These are phyloP conservation scores for Mycalesis mineus DNA, from an alignment of 2,888 invertebrate species.

Conservation along the genomic window DNA sequence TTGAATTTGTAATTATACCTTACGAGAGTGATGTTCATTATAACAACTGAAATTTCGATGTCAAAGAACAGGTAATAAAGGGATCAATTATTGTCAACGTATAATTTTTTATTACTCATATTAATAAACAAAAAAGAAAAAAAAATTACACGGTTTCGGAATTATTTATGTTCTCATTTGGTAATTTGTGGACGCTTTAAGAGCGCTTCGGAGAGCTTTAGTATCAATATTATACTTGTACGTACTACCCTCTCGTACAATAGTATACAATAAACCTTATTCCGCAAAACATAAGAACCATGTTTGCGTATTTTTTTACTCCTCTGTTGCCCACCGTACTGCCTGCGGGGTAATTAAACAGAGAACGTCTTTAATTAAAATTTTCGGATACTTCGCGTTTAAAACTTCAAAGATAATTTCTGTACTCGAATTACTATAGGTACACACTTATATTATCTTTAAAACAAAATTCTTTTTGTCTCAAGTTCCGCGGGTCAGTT, in stretches of 20 bases:
- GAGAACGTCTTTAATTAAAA: slow-evolving; percentile 35
- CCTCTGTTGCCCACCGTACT: slow-evolving; percentile 17
- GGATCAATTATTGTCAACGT: not conserved
- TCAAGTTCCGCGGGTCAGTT: slow-evolving; percentile 5
- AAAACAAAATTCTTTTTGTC: slow-evolving; percentile 17
- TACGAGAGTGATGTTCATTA: no score
- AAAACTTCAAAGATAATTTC: slow-evolving; percentile 29
- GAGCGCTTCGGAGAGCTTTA: slow-evolving; percentile 17
- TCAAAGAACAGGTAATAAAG: not conserved
- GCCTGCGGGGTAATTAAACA: slow-evolving; percentile 32
- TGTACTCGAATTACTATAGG: slow-evolving; percentile 16
- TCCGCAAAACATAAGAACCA: slow-evolving; percentile 6
- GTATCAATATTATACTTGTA: slow-evolving; percentile 5
- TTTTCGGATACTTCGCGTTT: slow-evolving; percentile 32
- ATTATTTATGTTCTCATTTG: slow-evolving; percentile 24
- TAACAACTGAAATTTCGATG: not conserved
- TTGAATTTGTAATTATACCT: no score
- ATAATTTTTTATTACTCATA: slow-evolving; percentile 2
- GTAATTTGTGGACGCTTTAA: slow-evolving; percentile 27
- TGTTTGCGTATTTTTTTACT: not conserved
- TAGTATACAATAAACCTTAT: not conserved
- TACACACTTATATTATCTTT: slow-evolving; percentile 21
- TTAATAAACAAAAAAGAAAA: slow-evolving; percentile 16
- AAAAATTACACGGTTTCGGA: slow-evolving; percentile 19
- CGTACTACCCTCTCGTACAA: not conserved